These are phyloP conservation scores for Toxotes jaculatrix DNA, from an alignment of 2,113 vertebrate genomes.

Conservation along the genomic window DNA sequence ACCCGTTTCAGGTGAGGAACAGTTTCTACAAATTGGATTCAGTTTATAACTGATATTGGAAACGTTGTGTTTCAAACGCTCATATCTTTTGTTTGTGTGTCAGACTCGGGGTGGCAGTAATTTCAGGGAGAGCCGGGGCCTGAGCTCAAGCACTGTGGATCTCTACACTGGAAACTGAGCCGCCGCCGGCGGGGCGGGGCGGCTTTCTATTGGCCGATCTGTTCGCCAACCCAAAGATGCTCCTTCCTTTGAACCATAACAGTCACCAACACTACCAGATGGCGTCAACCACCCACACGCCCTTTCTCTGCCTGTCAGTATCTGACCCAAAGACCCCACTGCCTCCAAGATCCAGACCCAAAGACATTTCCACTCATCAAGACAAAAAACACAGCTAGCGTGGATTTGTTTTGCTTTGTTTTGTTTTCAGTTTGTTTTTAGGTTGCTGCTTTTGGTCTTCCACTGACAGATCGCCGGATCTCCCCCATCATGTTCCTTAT, in stretches of 20 bases:
- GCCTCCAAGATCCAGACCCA: slow-evolving; percentile 25
- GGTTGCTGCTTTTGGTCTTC: slow-evolving; percentile 8
- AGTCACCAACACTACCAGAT: slow-evolving; percentile 29
- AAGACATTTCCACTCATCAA: slow-evolving; percentile 28
- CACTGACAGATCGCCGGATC: neutral
- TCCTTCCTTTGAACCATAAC: neutral
- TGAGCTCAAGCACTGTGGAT: slow-evolving; percentile 86
- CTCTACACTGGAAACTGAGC: slow-evolving; percentile 81
- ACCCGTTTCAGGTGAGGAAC: slow-evolving; percentile 89
- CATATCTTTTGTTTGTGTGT: neutral
- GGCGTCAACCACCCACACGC: neutral
- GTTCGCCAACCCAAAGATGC: slow-evolving; percentile 28
- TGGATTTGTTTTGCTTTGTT: neutral
- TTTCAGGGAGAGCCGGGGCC: slow-evolving; percentile 80
- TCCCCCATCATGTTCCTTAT: neutral
- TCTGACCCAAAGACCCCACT: slow-evolving; percentile 52
- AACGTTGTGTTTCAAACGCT: neutral
- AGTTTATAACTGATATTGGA: fast-evolving
- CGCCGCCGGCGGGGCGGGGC: neutral
- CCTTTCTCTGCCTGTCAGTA: neutral
- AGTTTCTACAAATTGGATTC: neutral
- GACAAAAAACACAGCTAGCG: neutral
- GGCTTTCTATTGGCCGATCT: neutral
- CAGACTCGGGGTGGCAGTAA: slow-evolving; percentile 68
- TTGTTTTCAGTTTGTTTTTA: neutral